A percentile compares a stretch with the other conserved stretches of the same genome.
Evolutionary conservation across 1,140 invertebrate species (phyloP).

Genomic region (Pygmarrhopalites habei): DNA sequence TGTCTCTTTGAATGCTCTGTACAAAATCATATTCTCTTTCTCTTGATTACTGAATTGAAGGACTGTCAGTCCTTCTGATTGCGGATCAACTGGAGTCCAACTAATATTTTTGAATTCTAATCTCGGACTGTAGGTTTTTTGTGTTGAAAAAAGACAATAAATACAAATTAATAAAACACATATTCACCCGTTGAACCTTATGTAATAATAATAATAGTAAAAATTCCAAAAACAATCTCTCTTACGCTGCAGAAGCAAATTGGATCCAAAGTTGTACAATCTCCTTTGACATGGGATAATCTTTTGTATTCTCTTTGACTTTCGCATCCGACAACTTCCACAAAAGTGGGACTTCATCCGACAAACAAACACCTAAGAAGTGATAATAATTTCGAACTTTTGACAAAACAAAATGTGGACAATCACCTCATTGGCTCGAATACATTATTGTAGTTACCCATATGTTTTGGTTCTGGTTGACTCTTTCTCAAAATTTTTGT

Average conservation of each 20-base stretch:
- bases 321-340: slow-evolving; percentile 20
- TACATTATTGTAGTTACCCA: too few relatives aligned
- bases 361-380: slow-evolving; percentile 15
- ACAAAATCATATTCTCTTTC: background rate
- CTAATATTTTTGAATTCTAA: background rate
- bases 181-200: background rate
- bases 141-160: background rate
- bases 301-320: slow-evolving; percentile 19
- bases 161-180: background rate
- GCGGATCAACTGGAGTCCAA: background rate
- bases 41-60: background rate
- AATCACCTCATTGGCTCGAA: too few relatives aligned
- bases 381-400: too few relatives aligned
- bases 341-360: slow-evolving; percentile 21
- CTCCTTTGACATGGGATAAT: slow-evolving; percentile 29
- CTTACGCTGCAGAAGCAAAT: slow-evolving; percentile 25
- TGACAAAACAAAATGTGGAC: too few relatives aligned
- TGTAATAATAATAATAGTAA: background rate
- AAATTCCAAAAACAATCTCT: background rate
- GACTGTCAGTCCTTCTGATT: background rate
- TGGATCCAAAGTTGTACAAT: slow-evolving; percentile 30
- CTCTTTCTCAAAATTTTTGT: slow-evolving; percentile 23
- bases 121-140: background rate
- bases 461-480: slow-evolving; percentile 6
- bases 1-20: background rate